Evolutionary conservation across 92 coral and sea anemone genomes (phyloP), one percentile per base, ranked within the genome.

Genomic region (Zoanthus gigantus): DNA sequence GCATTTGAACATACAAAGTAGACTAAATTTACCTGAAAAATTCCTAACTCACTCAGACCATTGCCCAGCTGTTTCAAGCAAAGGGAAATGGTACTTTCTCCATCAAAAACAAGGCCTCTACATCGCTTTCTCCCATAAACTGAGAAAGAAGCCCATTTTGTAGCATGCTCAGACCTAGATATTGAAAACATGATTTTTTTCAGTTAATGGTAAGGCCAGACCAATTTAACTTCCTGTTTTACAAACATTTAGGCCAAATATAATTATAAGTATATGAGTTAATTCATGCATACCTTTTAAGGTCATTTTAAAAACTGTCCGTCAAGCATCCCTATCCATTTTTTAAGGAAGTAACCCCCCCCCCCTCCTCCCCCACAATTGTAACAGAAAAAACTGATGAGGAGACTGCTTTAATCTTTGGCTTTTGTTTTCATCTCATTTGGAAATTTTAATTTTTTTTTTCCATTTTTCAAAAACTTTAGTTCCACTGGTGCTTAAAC

Each of bases 91-190:
- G 76, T 72, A 32, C 50, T 11, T 12, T 72, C 76, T 42, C 30
- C 76, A 72, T 31, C 52, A 72, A 72, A 42, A 72, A 32, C 50
- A 18, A 66, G 37, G 47, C 76, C 76, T 72, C 76, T 3, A 72
- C 50, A 72, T 7, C 9, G 76, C n/a, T 72, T 72, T 72, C 76
- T 42, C 50, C 50, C 76, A 72, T 32, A 34, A 72, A 72, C 76
- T 72, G 76, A 34, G 76, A 48, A 32, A 72, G 76, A 23, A 53
- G 76, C 76, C 76, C 52, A 72, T 72, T 72, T 2, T 72, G 76
- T 6, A 72, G 76, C 76, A 72, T 72, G 52, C 76, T 72, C 76
- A 72, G 76, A 72, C 76, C 76, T 72, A 72, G 48, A 69, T 69
- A 32, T 69, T 28, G 74, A 69, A 69, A 23, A 29, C 34, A 13